Base-by-base conservation (phyloP, 30 jellyfish, hydroid and myxozoan species). In the Calvadosia cruxmelitensis region DNA sequence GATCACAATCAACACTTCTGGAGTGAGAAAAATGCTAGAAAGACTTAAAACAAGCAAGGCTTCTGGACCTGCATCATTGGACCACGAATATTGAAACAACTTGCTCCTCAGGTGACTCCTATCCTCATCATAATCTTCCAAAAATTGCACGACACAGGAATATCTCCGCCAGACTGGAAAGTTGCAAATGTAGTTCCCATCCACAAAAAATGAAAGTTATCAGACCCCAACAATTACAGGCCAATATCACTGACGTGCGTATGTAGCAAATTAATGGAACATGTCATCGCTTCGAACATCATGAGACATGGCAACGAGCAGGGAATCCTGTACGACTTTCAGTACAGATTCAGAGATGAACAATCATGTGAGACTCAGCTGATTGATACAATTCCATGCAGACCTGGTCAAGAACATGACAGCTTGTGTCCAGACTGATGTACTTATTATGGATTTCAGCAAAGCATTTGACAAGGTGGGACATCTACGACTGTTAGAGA, bases 361-460 rank as follows among this genome's bases (percentile, higher is more conserved):
- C 70, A 70, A 69, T 69, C 79, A 26, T 69, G 79, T 69, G 79
- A 69, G 70, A 69, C 79, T 36, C 79, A 69, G 79, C 79, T 36
- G 28, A n/a, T n/a, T n/a, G n/a, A 36, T 69, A 50, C 50, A 63
- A 30, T 69, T 69, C 50, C 42, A 31, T 50, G 79, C 42, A 36
- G 79, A 69, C 3, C 68, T 69, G 70, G 31, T 64, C 42, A 69
- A 48, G 71, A 69, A 69, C 70, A 52, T 69, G 50, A 53, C 28
- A 52, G 29, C 42, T 20, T 70, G 79, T 52, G 50, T n/a, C 64
- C 52, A 64, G 73, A 64, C 73, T 64, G 52, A 64, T 64, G 73
- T 64, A 15, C 30, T 64, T 15, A 64, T 64, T 3, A 64, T 64
- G 73, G 73, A 64, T 53, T 64, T 64, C 73, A 20, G 49, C 62